Conservation (phyloP, 2,113 vertebrate species). For the Melanotaenia duboulayi region DNA sequence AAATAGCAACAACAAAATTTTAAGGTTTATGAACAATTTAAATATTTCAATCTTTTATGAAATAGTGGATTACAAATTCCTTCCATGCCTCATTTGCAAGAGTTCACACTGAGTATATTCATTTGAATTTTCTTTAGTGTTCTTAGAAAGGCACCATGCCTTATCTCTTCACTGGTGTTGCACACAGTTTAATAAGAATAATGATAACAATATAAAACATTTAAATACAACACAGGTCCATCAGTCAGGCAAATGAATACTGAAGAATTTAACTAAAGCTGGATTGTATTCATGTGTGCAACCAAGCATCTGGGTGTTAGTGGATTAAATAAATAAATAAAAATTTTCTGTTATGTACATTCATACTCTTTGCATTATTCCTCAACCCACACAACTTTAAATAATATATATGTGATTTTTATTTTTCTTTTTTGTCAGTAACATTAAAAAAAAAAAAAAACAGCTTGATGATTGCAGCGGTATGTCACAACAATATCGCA, state of each 20-base stretch:
- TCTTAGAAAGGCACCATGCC: constrained; percentile 21
- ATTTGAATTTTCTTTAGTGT: constrained; percentile 22
- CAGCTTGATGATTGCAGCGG: no score
- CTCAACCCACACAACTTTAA: no score
- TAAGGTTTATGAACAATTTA: constrained; percentile 23
- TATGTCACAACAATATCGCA: no score
- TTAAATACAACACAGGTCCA: neutral
- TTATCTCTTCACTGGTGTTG: constrained; percentile 27
- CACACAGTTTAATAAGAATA: constrained; percentile 22
- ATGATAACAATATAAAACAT: neutral
- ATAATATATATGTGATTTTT: no score
- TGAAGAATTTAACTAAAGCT: constrained; percentile 28
- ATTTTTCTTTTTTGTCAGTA: no score
- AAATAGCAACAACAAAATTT: constrained; percentile 47
- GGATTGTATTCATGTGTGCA: constrained; percentile 16
- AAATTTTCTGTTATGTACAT: no score
- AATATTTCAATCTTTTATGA: constrained; percentile 45
- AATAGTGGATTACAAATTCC: constrained; percentile 44
- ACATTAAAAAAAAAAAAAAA: no score
- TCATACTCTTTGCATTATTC: no score
- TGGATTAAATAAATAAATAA: no score
- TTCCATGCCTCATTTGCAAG: constrained; percentile 39
- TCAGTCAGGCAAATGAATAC: neutral
- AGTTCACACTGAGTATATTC: constrained; percentile 50
- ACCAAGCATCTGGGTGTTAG: constrained; percentile 41